phyloP scores from a whole-genome alignment of 2,888 invertebrate species.

The Deilephila elpenor region DNA sequence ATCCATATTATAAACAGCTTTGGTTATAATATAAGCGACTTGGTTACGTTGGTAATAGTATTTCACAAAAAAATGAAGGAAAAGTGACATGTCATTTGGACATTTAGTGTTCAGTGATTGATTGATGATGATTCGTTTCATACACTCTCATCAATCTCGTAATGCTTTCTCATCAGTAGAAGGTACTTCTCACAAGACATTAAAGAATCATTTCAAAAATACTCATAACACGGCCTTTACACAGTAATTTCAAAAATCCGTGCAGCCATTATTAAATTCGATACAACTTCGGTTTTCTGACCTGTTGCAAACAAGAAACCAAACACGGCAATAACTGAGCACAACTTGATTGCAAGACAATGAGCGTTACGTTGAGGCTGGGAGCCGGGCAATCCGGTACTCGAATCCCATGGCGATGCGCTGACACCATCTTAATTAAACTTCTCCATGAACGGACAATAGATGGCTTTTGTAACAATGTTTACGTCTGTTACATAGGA shows the following conservation, averaged over 20 bases:
- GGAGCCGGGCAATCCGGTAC: neutral
- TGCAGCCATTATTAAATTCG: neutral
- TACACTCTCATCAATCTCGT: too few species aligned
- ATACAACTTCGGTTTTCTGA: neutral
- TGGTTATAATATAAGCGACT: neutral
- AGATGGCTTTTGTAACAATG: neutral
- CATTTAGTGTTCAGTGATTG: too few species aligned
- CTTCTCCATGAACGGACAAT: neutral
- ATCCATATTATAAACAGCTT: neutral
- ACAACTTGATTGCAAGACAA: conserved; percentile 8
- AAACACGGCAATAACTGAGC: neutral
- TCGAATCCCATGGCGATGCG: neutral
- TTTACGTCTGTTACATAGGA: neutral
- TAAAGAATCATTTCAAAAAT: too few species aligned
- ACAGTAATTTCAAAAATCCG: too few species aligned
- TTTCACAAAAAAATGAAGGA: too few species aligned
- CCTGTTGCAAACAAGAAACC: neutral
- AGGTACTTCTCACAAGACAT: too few species aligned
- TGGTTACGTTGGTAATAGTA: too few species aligned
- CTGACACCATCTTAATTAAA: conserved; percentile 23
- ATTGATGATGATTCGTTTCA: too few species aligned
- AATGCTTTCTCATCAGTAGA: too few species aligned
- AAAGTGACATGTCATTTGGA: too few species aligned
- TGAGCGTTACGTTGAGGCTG: neutral
- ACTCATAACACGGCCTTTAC: too few species aligned